phyloP scores from a whole-genome alignment of 2,113 vertebrate species.

The Aegithalos caudatus region DNA sequence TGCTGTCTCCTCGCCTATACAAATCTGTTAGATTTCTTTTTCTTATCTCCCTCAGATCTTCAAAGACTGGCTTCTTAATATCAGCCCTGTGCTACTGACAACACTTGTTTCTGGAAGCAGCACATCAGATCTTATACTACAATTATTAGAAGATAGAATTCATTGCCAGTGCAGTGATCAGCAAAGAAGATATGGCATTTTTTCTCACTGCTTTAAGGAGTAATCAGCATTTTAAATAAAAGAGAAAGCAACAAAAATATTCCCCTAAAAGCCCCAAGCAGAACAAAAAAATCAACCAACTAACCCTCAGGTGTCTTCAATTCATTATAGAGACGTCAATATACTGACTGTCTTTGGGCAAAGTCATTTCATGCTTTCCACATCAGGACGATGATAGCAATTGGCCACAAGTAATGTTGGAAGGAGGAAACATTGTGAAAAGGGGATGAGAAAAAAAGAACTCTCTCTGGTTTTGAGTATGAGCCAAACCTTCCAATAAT shows the following conservation, averaged over 20 bases:
- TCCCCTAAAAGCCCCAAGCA: not conserved
- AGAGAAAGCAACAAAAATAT: not conserved
- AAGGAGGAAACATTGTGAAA: not conserved
- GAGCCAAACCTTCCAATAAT: not conserved
- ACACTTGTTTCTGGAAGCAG: not conserved
- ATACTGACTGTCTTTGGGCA: conserved; percentile 27
- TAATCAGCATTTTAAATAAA: not conserved
- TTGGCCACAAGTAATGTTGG: not conserved
- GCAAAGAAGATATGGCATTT: not conserved
- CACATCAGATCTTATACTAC: not conserved
- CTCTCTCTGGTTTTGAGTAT: not conserved
- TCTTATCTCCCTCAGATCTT: not conserved
- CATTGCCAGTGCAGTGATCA: not conserved
- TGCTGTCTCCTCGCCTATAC: not conserved
- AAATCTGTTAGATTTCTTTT: not conserved
- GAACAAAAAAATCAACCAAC: not conserved
- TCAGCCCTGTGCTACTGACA: not conserved
- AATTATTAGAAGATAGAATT: not conserved
- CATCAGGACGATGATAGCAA: not conserved
- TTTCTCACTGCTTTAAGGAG: not conserved
- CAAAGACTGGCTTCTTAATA: not conserved
- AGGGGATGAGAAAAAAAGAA: not conserved
- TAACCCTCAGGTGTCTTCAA: not conserved
- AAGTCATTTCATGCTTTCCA: not conserved
- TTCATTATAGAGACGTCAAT: not conserved